Evolutionary conservation across 2,888 invertebrate species (phyloP).

Genomic region (Leptinotarsa rubiginosa): DNA sequence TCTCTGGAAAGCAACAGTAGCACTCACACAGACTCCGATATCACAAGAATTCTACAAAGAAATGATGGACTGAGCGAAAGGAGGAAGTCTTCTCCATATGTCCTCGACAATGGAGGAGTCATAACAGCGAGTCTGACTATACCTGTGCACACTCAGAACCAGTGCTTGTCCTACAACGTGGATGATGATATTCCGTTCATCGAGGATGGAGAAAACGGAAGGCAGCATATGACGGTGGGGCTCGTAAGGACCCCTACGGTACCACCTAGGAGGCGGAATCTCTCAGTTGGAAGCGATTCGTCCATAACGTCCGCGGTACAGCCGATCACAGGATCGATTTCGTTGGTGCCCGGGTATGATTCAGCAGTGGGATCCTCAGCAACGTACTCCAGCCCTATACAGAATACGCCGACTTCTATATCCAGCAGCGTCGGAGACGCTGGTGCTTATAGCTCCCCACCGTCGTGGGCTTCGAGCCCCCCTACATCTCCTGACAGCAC

Average conservation of each 20-base stretch:
- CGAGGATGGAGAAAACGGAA: constrained; percentile 68
- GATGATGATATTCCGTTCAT: constrained; percentile 79
- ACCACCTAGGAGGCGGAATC: constrained; percentile 67
- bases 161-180: constrained; percentile 67
- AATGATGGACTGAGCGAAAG: constrained; percentile 61
- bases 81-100: constrained; percentile 73
- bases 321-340: constrained; percentile 64
- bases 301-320: constrained; percentile 62
- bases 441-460: constrained; percentile 68
- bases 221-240: constrained; percentile 64
- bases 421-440: constrained; percentile 63
- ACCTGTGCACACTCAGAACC: constrained; percentile 67
- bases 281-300: constrained; percentile 68
- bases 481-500: constrained; percentile 71
- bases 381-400: constrained; percentile 69
- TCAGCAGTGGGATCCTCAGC: constrained; percentile 76
- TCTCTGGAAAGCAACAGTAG: constrained; percentile 65
- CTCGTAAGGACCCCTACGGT: constrained; percentile 58
- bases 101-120: constrained; percentile 71
- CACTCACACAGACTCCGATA: constrained; percentile 70
- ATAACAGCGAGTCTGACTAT: constrained; percentile 86
- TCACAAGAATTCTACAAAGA: constrained; percentile 59
- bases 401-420: constrained; percentile 65
- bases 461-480: constrained; percentile 72
- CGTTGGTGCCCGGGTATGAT: constrained; percentile 67